Conservation (phyloP, 2,113 vertebrate species). For the Turnix velox region DNA sequence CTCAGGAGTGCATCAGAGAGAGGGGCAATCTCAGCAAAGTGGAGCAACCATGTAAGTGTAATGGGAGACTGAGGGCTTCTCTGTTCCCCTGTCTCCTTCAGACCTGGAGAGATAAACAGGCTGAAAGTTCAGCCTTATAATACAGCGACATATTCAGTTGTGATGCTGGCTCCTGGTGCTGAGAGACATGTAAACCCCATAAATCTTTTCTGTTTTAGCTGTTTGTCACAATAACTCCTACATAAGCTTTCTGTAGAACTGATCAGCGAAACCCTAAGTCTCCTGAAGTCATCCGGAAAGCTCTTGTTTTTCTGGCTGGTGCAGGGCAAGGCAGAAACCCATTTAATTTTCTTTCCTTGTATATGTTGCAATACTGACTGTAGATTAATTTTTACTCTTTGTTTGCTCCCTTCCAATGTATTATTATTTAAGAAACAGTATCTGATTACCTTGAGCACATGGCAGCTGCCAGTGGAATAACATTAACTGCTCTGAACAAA, state of each 20-base stretch:
- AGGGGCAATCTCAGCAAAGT: neutral
- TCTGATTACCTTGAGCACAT: neutral
- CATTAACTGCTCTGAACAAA: neutral
- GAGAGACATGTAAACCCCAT: neutral
- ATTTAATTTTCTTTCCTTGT: neutral
- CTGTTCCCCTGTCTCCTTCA: neutral
- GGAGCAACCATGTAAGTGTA: neutral
- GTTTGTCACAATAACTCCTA: neutral
- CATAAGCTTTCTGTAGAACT: neutral
- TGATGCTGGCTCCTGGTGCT: neutral
- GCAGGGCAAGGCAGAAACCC: neutral
- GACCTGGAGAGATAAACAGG: neutral
- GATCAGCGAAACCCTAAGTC: neutral
- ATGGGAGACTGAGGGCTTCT: neutral
- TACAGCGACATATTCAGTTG: neutral
- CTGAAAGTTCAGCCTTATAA: neutral
- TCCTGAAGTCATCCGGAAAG: neutral
- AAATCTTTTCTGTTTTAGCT: neutral
- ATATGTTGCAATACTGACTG: neutral
- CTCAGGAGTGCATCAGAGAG: accelerated
- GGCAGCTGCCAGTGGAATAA: neutral
- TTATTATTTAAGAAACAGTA: neutral
- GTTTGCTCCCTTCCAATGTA: neutral
- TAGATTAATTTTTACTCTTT: neutral
- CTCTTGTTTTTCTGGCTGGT: neutral